Percentiles rank a stretch among this genome's conserved stretches.
These are phyloP conservation scores for Tadarida brasiliensis DNA, from an alignment of 2,797 vertebrate species.

Conservation along the genomic window DNA sequence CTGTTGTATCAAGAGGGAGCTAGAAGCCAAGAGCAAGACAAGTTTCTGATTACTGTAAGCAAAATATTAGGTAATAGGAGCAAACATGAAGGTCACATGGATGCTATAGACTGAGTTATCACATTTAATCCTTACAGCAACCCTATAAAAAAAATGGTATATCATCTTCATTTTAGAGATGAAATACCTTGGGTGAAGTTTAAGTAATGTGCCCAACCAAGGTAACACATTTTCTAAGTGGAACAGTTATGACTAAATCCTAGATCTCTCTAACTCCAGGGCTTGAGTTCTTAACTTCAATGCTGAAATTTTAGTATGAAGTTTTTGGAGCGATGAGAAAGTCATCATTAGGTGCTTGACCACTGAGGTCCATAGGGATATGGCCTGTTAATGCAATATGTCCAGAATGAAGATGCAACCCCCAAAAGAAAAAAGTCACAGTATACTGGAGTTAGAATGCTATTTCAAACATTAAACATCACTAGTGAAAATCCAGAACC, in stretches of 20 bases:
- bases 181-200: not conserved
- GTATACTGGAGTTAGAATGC: fast-evolving
- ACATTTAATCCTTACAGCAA: not conserved
- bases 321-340: not conserved
- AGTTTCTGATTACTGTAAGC: not conserved
- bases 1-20: not conserved
- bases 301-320: not conserved
- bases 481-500: not conserved
- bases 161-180: not conserved
- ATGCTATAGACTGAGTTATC: not conserved
- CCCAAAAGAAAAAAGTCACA: not conserved
- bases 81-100: not conserved
- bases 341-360: not conserved
- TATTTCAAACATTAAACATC: not conserved
- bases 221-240: not conserved
- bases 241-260: not conserved
- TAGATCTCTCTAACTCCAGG: not conserved
- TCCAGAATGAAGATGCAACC: not conserved
- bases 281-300: not conserved
- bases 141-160: not conserved
- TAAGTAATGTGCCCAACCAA: not conserved
- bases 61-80: not conserved
- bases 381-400: not conserved
- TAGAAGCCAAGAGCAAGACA: not conserved
- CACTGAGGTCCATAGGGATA: not conserved